These are phyloP conservation scores for Plutomurus gul DNA, from an alignment of 1,140 invertebrate genomes.

Conservation along the genomic window DNA sequence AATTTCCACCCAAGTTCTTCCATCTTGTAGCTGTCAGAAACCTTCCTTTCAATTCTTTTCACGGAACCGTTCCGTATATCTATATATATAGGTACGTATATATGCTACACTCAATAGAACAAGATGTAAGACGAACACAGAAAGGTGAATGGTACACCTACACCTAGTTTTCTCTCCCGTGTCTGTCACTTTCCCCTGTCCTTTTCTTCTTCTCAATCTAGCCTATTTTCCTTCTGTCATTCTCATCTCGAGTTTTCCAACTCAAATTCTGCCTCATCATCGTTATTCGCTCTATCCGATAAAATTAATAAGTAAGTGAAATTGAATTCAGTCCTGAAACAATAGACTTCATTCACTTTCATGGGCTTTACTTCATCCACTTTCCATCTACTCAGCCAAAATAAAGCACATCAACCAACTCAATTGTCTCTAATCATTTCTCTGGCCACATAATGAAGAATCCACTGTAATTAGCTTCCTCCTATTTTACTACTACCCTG, in stretches of 20 bases:
- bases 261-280: conserved; percentile 3
- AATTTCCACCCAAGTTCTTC: too few relatives aligned
- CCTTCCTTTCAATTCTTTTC: not conserved
- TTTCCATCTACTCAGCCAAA: not conserved
- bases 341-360: too few relatives aligned
- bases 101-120: not conserved
- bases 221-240: not conserved
- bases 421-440: too few relatives aligned
- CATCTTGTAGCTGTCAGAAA: not conserved
- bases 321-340: not conserved
- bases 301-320: not conserved
- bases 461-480: too few relatives aligned
- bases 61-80: not conserved
- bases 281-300: not conserved
- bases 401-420: too few relatives aligned
- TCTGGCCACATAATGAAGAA: too few relatives aligned
- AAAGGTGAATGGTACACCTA: not conserved
- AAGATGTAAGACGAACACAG: too few relatives aligned
- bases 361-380: not conserved
- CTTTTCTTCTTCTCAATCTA: not conserved
- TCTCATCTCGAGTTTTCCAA: not conserved
- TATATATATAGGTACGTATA: not conserved
- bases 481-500: too few relatives aligned
- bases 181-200: not conserved
- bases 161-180: not conserved